Conservation (phyloP, 1,140 invertebrate species). For the Pentalonia nigronervosa region DNA sequence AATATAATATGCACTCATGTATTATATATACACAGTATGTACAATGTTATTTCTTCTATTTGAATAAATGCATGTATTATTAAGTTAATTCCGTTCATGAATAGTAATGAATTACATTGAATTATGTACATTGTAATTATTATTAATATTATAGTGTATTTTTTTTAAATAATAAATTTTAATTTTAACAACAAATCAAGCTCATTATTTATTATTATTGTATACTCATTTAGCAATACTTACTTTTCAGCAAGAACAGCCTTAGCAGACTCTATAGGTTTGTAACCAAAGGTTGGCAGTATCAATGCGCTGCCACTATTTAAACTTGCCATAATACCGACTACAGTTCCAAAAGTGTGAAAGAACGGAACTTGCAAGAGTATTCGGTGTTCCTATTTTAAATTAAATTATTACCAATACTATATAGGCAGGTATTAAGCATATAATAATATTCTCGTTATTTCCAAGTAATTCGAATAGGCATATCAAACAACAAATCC, state of each 20-base stretch:
- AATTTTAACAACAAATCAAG: neutral
- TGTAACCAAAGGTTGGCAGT: constrained; percentile 74
- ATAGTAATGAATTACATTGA: neutral
- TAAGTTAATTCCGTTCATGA: neutral
- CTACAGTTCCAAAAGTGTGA: constrained; percentile 86
- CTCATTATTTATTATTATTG: neutral
- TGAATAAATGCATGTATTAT: neutral
- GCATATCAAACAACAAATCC: neutral
- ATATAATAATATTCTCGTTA: neutral
- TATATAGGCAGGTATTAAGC: neutral
- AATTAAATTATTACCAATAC: neutral
- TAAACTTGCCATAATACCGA: constrained; percentile 72
- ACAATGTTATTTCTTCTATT: neutral
- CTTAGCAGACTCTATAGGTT: constrained; percentile 72
- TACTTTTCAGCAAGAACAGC: constrained; percentile 77
- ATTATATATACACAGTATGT: no score
- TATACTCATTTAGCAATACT: constrained; percentile 57
- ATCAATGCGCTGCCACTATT: constrained; percentile 76
- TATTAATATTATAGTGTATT: neutral
- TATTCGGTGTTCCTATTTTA: constrained; percentile 64
- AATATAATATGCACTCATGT: neutral
- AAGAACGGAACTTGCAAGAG: constrained; percentile 90
- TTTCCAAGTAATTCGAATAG: neutral
- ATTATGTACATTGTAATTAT: neutral
- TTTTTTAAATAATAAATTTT: neutral